These are phyloP conservation scores for Crax fasciolata DNA, from an alignment of 2,797 vertebrate genomes.

Conservation along the genomic window DNA sequence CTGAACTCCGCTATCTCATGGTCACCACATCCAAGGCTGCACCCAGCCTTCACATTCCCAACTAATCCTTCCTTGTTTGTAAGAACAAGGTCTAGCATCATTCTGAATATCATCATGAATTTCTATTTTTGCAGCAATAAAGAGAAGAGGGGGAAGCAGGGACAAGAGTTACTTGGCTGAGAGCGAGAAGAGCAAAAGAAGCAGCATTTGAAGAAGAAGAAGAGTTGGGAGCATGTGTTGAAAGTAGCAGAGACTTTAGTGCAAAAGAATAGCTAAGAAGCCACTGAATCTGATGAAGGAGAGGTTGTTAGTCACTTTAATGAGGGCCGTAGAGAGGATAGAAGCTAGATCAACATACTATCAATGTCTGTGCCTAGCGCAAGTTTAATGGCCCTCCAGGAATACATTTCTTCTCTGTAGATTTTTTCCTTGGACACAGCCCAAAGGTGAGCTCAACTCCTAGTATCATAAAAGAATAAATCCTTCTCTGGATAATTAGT, in stretches of 20 bases:
- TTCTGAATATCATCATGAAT: neutral
- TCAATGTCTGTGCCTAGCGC: neutral
- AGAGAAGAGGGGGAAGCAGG: neutral
- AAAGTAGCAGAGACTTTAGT: neutral
- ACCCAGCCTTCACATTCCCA: neutral
- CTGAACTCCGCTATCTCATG: neutral
- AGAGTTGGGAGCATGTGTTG: neutral
- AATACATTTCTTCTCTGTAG: neutral
- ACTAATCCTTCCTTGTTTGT: too few relatives aligned
- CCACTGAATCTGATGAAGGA: neutral
- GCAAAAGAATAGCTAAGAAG: neutral
- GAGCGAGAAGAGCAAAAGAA: neutral
- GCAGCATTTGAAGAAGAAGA: neutral
- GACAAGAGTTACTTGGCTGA: neutral
- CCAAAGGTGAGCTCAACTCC: conserved; percentile 46
- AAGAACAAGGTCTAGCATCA: neutral
- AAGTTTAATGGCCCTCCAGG: conserved; percentile 29
- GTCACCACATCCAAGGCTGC: neutral
- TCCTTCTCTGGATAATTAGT: conserved; percentile 15
- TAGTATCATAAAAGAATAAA: conserved; percentile 33
- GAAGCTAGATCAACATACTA: conserved; percentile 42
- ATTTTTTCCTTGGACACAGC: conserved; percentile 41
- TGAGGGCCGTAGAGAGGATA: neutral
- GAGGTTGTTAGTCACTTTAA: conserved; percentile 18
- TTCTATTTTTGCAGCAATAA: neutral